phyloP scores from a whole-genome alignment of 2,113 vertebrate genomes.

The Austrofundulus limnaeus region DNA sequence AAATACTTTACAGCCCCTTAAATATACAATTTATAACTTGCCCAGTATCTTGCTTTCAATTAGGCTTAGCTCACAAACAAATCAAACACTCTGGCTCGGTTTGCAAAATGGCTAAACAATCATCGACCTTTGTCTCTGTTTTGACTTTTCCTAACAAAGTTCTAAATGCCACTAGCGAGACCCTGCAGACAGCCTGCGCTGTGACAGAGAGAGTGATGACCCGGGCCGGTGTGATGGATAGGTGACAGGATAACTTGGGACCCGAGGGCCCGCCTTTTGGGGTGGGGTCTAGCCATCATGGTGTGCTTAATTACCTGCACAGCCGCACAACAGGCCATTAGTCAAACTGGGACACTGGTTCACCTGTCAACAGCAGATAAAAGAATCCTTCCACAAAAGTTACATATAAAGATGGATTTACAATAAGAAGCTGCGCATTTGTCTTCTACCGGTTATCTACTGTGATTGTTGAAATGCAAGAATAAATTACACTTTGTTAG shows the following conservation, averaged over 20 bases:
- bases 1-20: not conserved
- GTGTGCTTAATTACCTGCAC: conserved; percentile 82
- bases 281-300: conserved; percentile 76
- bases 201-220: conserved; percentile 73
- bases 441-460: not conserved
- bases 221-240: conserved; percentile 72
- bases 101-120: not conserved
- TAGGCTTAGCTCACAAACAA: no score
- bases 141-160: conserved; percentile 44
- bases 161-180: conserved; percentile 52
- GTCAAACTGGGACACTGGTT: conserved; percentile 68
- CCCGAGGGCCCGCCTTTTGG: conserved; percentile 66
- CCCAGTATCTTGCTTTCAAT: not conserved
- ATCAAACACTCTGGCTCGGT: not conserved
- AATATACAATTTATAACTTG: not conserved
- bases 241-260: conserved; percentile 65
- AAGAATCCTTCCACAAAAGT: conserved; percentile 63
- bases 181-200: conserved; percentile 47
- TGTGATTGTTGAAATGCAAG: not conserved
- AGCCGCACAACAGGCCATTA: conserved; percentile 76
- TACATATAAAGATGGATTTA: not conserved
- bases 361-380: conserved; percentile 71
- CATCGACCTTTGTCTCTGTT: conserved; percentile 5
- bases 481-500: conserved; percentile 10
- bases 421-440: conserved; percentile 14